Base-by-base conservation (phyloP, 2,113 vertebrate species). In the Nibea albiflora region DNA sequence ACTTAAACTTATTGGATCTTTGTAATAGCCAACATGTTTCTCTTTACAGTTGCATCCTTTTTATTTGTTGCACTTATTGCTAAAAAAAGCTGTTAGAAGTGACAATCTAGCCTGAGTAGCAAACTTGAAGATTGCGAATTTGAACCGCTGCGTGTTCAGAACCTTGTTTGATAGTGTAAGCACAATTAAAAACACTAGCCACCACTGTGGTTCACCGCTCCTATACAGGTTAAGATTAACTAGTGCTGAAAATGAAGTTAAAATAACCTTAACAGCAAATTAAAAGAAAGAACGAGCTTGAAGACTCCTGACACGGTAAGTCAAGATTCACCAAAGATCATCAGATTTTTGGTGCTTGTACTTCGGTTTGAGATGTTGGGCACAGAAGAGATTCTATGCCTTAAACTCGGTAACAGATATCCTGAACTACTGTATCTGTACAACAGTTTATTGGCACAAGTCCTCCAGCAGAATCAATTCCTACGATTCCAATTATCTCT, bases 101-200 rank as follows among this genome's bases (percentile, higher is more conserved):
- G 73, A 89, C 66, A 61, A 67, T 78, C 82, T 81, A 89, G 76
- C 82, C 88, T 35, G 78, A 81, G 81, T 50, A 88, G 88, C 71
- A 60, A 63, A 85, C 78, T 26, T 71, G 46, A 72, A 44, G 53
- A 83, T 47, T 52, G 54, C 53, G 56, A 70, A 42, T 54, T 44
- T 80, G 24, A 76, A 64, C n/a, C 58, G 82, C 83, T 82, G 84
- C 79, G 83, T 87, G 76, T 81, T 81, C 62, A 35, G 22, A 84
- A 57, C 26, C 35, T 39, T 0, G 57, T 65, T 76, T 70, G 15
- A 84, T 67, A 62, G 20, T 79, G 60, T 74, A 84, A 85, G 81
- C 81, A 79, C 78, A 24, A 22, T 63, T 78, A 80, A 86, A 74
- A 82, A 88, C 69, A 71, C 46, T 15, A 76, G 70, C 42, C 6